Base-by-base conservation (phyloP, 37 sponge, comb jelly and placozoan species). In the Halichondria panicea region DNA sequence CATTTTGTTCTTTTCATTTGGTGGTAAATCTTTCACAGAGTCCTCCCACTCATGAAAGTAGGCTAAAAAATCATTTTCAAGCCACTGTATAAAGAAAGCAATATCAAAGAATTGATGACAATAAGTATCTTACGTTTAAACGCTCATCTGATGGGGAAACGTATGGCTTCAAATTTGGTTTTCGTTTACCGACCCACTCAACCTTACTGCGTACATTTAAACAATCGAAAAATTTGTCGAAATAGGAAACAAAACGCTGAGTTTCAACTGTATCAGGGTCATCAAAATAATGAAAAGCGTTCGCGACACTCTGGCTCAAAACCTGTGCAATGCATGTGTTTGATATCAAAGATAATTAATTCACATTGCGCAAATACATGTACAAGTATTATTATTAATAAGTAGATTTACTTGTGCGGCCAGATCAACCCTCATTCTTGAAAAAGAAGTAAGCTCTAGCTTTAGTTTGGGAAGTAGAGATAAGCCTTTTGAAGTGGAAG, bases 31-130 rank as follows among this genome's bases (percentile, higher is more conserved):
- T 40, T 56, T 11, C 38, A 81, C 72, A 81, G 81, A 53, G 27
- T 13, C 54, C 44, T 81, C 72, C 81, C 81, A 81, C 18, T 81
- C 30, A 13, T 60, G 22, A 15, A 81, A 38, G 63, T 71, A 81
- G 12, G 39, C 65, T 12, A 81, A 44, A 34, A 81, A 81, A 15
- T 70, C 72, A 4, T 81, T 45, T 28, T 60, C 63, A 5, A 81
- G 38, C 65, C 81, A 71, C 81, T n/a, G n/a, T n/a, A n/a, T n/a
- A n/a, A n/a, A n/a, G n/a, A n/a, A n/a, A n/a, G n/a, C n/a, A n/a
- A n/a, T n/a, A n/a, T n/a, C n/a, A n/a, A n/a, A n/a, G n/a, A n/a
- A n/a, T n/a, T n/a, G n/a, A n/a, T n/a, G n/a, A n/a, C n/a, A n/a
- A n/a, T n/a, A n/a, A n/a, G n/a, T n/a, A n/a, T n/a, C n/a, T n/a